A percentile compares a stretch with the other conserved stretches of the same genome.
phyloP scores from a whole-genome alignment of 2,888 invertebrate species.

The Phyto melanocephala region DNA sequence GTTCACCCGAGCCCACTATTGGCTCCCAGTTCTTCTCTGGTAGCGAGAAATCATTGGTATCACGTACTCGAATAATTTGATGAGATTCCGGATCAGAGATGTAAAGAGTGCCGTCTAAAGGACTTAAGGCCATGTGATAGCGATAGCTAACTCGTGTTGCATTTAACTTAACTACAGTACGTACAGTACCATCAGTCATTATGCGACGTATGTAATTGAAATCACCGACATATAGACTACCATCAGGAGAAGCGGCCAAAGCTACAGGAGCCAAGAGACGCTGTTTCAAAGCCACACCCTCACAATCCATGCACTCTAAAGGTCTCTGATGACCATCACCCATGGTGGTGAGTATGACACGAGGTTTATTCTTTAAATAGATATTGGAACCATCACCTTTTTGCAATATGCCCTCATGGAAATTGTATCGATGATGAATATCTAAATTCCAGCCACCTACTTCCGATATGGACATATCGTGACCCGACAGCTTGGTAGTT shows the following conservation, averaged over 20 bases:
- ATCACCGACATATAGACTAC: slow-evolving; percentile 96
- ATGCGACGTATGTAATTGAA: slow-evolving; percentile 95
- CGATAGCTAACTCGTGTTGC: slow-evolving; percentile 96
- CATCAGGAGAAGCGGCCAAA: slow-evolving; percentile 93
- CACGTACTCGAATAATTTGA: slow-evolving; percentile 92
- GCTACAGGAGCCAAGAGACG: slow-evolving; percentile 95
- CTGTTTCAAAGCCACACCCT: slow-evolving; percentile 88
- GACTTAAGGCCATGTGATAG: slow-evolving; percentile 97
- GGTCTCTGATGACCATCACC: slow-evolving; percentile 94
- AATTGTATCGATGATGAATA: slow-evolving; percentile 98
- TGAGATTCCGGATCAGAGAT: slow-evolving; percentile 98
- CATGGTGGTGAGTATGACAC: slow-evolving; percentile 93
- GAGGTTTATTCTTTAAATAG: slow-evolving; percentile 94
- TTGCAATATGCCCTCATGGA: slow-evolving; percentile 98
- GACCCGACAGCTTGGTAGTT: slow-evolving; percentile 95
- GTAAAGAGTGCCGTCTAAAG: slow-evolving; percentile 94
- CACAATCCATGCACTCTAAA: slow-evolving; percentile 89
- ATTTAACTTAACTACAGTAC: slow-evolving; percentile 81
- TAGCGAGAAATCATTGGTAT: slow-evolving; percentile 89
- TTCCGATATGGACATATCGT: slow-evolving; percentile 97
- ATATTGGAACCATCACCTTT: slow-evolving; percentile 98
- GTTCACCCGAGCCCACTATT: slow-evolving; percentile 95
- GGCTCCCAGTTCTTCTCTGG: slow-evolving; percentile 97
- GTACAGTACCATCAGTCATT: slow-evolving; percentile 87
- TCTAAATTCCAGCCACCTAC: slow-evolving; percentile 99